A percentile compares a stretch with the other conserved stretches of the same genome.
These are phyloP conservation scores for Hirtodrosophila cameraria DNA, from an alignment of 2,888 invertebrate species.

Conservation along the genomic window DNA sequence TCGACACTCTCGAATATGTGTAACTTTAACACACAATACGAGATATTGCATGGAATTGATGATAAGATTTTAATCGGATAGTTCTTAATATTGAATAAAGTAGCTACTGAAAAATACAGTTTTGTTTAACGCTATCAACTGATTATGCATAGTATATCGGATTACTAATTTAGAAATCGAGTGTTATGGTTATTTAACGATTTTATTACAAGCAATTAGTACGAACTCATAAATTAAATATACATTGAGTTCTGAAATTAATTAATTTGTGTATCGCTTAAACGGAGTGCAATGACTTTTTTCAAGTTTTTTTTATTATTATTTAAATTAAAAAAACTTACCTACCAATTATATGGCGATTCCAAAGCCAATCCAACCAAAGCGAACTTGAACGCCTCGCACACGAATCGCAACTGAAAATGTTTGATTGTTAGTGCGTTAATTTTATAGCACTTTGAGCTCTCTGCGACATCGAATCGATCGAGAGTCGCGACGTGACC, in stretches of 20 bases:
- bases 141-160: constrained; percentile 1
- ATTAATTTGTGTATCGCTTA: constrained; percentile 32
- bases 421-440: constrained; percentile 37
- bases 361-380: constrained; percentile 17
- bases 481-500: constrained; percentile 46
- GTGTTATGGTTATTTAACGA: constrained; percentile 8
- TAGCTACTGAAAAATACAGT: not conserved
- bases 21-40: not conserved
- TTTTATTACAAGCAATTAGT: constrained; percentile 5
- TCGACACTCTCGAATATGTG: constrained; percentile 5
- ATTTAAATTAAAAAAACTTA: constrained; percentile 33
- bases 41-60: constrained; percentile 11
- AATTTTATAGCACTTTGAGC: constrained; percentile 55
- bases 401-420: constrained; percentile 63
- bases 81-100: not conserved
- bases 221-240: constrained; percentile 7
- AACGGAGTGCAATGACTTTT: constrained; percentile 29
- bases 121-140: not conserved
- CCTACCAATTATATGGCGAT: constrained; percentile 25
- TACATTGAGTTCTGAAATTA: constrained; percentile 31
- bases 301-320: constrained; percentile 25
- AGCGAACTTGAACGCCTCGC: constrained; percentile 53
- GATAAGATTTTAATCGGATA: constrained; percentile 48
- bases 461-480: constrained; percentile 7
- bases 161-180: constrained; percentile 4